Evolutionary conservation across 2,797 vertebrate genomes (phyloP), one percentile per base, ranked within the genome.

Genomic region (Cuniculus paca): DNA sequence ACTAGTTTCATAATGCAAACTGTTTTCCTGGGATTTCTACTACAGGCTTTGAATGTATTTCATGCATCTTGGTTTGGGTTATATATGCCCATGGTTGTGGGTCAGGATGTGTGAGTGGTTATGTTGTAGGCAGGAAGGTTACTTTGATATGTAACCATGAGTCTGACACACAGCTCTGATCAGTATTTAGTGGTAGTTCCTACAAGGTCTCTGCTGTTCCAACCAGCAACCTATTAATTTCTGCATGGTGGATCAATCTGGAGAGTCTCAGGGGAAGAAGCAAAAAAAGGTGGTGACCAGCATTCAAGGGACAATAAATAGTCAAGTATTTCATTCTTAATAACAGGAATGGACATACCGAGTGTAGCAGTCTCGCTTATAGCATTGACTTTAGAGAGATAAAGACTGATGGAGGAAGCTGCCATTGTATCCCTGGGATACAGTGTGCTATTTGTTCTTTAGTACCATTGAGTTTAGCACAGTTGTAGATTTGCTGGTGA

Each of bases 11-110:
- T 50, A 31, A 19, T 65, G 19, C 90, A 24, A 82, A 60, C 28
- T 79, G 17, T 90, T 89, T 91, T 83, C 28, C 42, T 78, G 63
- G 42, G 78, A 56, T 82, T 95, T 93, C 56, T 86, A 39, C 22
- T 65, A 9, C 1, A 93, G 80, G 13, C 14, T 94, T 89, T 56
- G 48, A 81, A 72, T 75, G 34, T 45, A 50, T 61, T 61, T 95
- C 26, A 60, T 26, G 72, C 68, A 12, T 68, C 81, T 79, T 61
- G 58, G 26, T 87, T 97, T 95, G 83, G 26, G 5, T 63, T 75
- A 5, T 16, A 6, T 65, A 17, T 4, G 5, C 14, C 31, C 50
- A n/a, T 17, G 68, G 11, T 13, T 77, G 52, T 8, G 50, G 61
- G 42, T 79, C 39, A 83, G 58, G 20, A 75, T 88, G 10, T 80